Base-by-base conservation (phyloP, 2,113 vertebrate species). In the Emydura subglobosa region DNA sequence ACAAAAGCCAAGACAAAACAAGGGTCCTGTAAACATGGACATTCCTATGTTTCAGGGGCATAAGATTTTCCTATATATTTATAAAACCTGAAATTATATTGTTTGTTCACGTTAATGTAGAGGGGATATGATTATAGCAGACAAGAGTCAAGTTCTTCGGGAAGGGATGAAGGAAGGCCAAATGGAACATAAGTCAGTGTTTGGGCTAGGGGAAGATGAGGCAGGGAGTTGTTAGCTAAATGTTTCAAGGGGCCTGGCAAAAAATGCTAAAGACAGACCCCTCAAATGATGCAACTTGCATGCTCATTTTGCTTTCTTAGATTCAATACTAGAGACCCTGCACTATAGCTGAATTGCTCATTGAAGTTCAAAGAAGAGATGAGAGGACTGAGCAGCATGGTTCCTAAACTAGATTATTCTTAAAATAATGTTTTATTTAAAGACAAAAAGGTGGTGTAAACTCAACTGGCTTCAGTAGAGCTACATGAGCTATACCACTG, bases 11-110 rank as follows among this genome's bases (percentile, higher is more conserved):
- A 11, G n/a, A 0, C 0, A n/a, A 55, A 59, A 85, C 10, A 53
- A 49, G 10, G 50, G 83, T 57, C 81, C 83, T 89, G 95, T 78
- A 88, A 90, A 91, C 74, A 78, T 65, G 89, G 50, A 91, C 31
- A 88, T 87, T 90, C 87, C 96, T 49, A 72, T 14, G 9, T 81
- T 91, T 86, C 85, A 85, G 47, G 57, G 59, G 50, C 91, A 85
- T 79, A 90, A 47, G 55, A 16, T 91, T 88, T 27, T 74, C 42
- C 4, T n/a, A 25, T 8, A 65, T 82, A 78, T 2, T 76, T 10
- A 31, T 47, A 53, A 88, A 81, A 95, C 61, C 49, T 55, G 59
- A 87, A 79, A 79, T 5, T 31, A 42, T 65, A 0, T 86, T 85
- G 3, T 31, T 89, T 87, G 42, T 86, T 82, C 1, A 5, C 21